Evolutionary conservation across 2,113 vertebrate genomes (phyloP).

Genomic region (Melanotaenia duboulayi): DNA sequence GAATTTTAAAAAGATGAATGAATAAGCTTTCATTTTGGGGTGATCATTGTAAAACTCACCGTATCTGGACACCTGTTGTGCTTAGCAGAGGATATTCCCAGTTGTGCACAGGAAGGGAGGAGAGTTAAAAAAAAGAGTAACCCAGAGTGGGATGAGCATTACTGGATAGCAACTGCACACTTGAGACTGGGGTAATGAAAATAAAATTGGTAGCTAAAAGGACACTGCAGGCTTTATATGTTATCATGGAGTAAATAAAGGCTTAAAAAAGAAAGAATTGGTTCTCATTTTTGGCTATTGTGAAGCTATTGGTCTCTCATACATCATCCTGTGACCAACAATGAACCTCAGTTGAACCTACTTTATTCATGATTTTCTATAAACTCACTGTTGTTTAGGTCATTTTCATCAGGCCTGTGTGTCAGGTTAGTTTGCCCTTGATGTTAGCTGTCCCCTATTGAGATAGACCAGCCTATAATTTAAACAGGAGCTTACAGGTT

Average conservation of each 20-base stretch:
- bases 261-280: conserved; percentile 3
- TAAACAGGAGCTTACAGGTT: conserved; percentile 45
- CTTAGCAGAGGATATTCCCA: background rate
- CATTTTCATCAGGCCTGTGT: conserved; percentile 26
- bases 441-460: conserved; percentile 41
- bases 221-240: background rate
- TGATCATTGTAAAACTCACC: background rate
- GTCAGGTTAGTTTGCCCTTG: conserved; percentile 49
- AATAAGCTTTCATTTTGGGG: background rate
- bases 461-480: conserved; percentile 39
- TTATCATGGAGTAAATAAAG: conserved; percentile 24
- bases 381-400: conserved; percentile 16
- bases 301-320: conserved; percentile 27
- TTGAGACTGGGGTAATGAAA: conserved; percentile 4
- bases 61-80: background rate
- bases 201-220: conserved; percentile 25
- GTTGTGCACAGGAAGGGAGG: background rate
- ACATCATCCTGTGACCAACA: conserved; percentile 32
- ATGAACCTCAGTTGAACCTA: conserved; percentile 20
- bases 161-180: background rate
- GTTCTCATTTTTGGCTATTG: conserved; percentile 30
- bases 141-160: background rate
- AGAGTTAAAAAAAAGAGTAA: background rate
- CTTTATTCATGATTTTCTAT: conserved; percentile 43
- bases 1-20: background rate